Evolutionary conservation across 92 coral and sea anemone species (phyloP).

Genomic region (Porites rus): DNA sequence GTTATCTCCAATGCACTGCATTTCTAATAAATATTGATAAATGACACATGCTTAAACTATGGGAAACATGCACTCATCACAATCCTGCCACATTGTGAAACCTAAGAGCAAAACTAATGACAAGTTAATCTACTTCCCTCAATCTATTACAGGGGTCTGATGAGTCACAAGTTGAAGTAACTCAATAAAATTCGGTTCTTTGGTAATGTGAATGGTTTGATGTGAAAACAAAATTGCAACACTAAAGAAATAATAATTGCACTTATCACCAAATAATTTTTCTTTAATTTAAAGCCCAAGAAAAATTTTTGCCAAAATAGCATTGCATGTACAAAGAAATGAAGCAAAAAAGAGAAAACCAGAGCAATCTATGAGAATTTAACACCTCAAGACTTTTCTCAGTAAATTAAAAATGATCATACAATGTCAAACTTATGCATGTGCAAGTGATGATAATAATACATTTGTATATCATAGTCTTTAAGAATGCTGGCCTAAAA

Average conservation of each 20-base stretch:
- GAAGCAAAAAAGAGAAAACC: not conserved
- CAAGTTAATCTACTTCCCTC: not conserved
- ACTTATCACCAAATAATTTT: no score
- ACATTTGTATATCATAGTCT: not conserved
- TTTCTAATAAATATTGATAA: constrained; percentile 5
- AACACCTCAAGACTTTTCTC: not conserved
- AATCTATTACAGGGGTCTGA: not conserved
- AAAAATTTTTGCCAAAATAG: not conserved
- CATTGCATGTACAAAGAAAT: not conserved
- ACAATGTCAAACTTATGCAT: not conserved
- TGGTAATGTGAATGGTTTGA: not conserved
- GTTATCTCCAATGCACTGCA: not conserved
- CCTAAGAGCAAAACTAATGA: not conserved
- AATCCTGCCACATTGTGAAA: not conserved
- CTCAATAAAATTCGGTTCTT: not conserved
- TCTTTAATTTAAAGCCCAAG: not conserved
- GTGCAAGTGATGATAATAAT: not conserved
- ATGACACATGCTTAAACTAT: not conserved
- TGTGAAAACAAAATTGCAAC: not conserved
- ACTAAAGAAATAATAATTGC: not conserved
- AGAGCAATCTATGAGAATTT: not conserved
- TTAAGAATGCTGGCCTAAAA: constrained; percentile 54
- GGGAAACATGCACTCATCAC: not conserved
- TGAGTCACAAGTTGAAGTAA: no score
- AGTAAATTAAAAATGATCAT: not conserved